Base-by-base conservation (phyloP, 2,113 vertebrate genomes). In the Myrmecophaga tridactyla region DNA sequence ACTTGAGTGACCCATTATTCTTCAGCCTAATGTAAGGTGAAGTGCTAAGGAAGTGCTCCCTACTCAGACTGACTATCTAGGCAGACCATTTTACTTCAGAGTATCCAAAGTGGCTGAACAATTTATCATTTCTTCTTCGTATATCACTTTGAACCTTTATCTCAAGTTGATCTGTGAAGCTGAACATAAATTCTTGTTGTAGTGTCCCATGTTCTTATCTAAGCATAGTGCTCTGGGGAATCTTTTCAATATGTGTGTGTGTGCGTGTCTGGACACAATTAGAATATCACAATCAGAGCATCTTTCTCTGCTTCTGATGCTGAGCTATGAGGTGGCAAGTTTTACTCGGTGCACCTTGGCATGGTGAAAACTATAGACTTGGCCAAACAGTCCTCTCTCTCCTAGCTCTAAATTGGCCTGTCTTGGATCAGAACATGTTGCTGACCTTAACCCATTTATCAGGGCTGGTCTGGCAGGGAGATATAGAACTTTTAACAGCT, bases 101-200 rank as follows among this genome's bases (percentile, higher is more conserved):
- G 27, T 76, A 48, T 86, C 95, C 75, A 81, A 72, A 89, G 51
- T 65, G 53, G 82, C n/a, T 15, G 21, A 36, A 25, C 92, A 65
- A 94, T 97, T 94, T 86, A 93, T 96, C 95, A 90, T 90, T 73
- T 92, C 87, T 86, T 84, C 56, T 97, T 92, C 8, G 4, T 88
- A 94, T 94, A 92, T 97, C 92, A 95, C 92, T 86, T 75, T 87
- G 83, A 94, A 63, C 72, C 85, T 95, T 96, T 95, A 97, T 98
- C 96, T 97, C 93, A 86, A 86, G 83, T 92, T 84, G 84, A 96
- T 97, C 97, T 94, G 14, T 94, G 96, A 96, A 95, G 63, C 96
- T 84, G 76, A 80, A 95, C 92, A 92, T 92, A 94, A 96, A 96
- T 93, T 88, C 72, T 90, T 36, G 21, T 89, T 92, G 91, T 95